Percentiles rank a stretch among this genome's conserved stretches.
Conservation (phyloP, 2,113 vertebrate species). For the Spheniscus mendiculus region DNA sequence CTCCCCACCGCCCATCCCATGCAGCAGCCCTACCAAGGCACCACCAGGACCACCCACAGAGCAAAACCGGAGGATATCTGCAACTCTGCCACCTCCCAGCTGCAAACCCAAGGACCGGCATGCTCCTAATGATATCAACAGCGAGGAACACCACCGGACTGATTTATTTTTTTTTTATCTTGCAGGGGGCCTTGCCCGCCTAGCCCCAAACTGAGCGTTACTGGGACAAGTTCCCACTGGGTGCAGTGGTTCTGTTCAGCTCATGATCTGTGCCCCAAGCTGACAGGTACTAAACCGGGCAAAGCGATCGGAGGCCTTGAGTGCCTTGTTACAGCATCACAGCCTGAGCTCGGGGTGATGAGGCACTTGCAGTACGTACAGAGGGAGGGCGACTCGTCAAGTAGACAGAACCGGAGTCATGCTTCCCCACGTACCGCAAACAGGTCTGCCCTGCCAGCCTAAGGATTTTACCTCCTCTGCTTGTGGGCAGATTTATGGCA, state of each 20-base stretch:
- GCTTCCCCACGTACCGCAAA: neutral
- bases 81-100: neutral
- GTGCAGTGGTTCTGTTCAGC: neutral
- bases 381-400: neutral
- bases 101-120: neutral
- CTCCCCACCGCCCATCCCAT: accelerated
- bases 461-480: neutral
- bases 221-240: neutral
- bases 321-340: accelerated
- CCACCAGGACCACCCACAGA: accelerated
- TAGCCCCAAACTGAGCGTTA: neutral
- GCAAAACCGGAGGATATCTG: accelerated
- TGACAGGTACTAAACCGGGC: neutral
- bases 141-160: neutral
- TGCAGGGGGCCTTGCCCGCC: accelerated
- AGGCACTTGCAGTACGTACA: neutral
- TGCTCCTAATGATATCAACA: accelerated
- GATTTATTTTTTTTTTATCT: neutral
- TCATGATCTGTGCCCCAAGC: neutral
- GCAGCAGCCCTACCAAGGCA: neutral
- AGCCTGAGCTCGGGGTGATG: neutral
- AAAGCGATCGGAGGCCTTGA: neutral
- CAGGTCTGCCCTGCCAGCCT: neutral
- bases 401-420: neutral
- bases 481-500: accelerated